phyloP scores from a whole-genome alignment of 2,888 invertebrate genomes.

The Unio pictorum region DNA sequence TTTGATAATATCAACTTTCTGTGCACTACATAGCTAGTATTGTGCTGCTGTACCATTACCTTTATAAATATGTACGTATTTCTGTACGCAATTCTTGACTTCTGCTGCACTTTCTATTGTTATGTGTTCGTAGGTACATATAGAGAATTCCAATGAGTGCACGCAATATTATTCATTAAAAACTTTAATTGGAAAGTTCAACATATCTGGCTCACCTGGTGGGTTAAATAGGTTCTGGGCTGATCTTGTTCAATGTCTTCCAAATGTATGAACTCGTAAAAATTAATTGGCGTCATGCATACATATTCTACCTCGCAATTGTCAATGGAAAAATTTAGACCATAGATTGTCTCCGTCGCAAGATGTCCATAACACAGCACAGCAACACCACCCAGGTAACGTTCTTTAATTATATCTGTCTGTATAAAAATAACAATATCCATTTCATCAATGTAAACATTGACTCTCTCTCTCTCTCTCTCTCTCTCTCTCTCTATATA shows the following conservation, averaged over 20 bases:
- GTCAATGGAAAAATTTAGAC: constrained; percentile 21
- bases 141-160: too few species aligned
- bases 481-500: too few species aligned
- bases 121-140: too few species aligned
- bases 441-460: not conserved
- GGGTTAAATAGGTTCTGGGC: constrained; percentile 23
- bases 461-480: too few species aligned
- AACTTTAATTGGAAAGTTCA: not conserved
- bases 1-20: too few species aligned
- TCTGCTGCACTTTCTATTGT: too few species aligned
- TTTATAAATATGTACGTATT: too few species aligned
- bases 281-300: constrained; percentile 26
- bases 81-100: too few species aligned
- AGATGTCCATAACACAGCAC: constrained; percentile 30
- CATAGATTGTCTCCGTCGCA: constrained; percentile 32
- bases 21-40: too few species aligned
- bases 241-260: constrained; percentile 17
- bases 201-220: constrained; percentile 20
- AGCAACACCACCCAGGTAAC: constrained; percentile 21
- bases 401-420: constrained; percentile 26
- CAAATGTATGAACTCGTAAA: constrained; percentile 37
- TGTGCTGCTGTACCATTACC: too few species aligned
- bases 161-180: too few species aligned
- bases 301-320: constrained; percentile 20
- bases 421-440: constrained; percentile 1